Evolutionary conservation across 2,888 invertebrate species (phyloP).

Genomic region (Mystacides longicornis): DNA sequence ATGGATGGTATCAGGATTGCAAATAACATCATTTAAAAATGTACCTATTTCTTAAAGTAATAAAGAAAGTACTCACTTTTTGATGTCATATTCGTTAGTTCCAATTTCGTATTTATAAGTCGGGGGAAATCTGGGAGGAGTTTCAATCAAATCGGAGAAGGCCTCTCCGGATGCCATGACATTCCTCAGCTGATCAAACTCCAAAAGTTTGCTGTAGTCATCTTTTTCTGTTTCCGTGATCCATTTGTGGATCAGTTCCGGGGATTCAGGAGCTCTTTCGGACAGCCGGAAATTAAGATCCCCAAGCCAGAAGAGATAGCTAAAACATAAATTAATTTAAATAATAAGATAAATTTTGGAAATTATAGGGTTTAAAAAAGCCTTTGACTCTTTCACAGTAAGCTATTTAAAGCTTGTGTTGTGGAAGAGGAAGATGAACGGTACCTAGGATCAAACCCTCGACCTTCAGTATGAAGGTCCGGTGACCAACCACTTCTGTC

Average conservation of each 20-base stretch:
- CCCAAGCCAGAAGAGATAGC: constrained; percentile 88
- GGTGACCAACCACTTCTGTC: too few relatives aligned
- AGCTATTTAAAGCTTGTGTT: too few relatives aligned
- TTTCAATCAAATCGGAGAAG: constrained; percentile 75
- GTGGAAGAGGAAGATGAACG: too few relatives aligned
- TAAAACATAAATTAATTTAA: constrained; percentile 34
- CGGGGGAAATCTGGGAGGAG: constrained; percentile 70
- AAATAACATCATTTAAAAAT: too few relatives aligned
- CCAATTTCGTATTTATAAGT: constrained; percentile 80
- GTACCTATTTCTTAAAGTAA: neutral
- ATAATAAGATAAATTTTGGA: too few relatives aligned
- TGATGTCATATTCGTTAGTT: constrained; percentile 68
- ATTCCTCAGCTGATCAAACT: constrained; percentile 67
- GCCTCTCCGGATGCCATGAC: constrained; percentile 70
- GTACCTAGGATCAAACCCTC: too few relatives aligned
- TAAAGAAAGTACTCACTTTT: constrained; percentile 35
- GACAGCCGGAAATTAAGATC: constrained; percentile 81
- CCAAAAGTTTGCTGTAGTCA: constrained; percentile 56
- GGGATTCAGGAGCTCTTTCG: constrained; percentile 53
- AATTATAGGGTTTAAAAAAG: too few relatives aligned
- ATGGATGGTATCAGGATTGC: too few relatives aligned
- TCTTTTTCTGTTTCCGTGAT: constrained; percentile 59
- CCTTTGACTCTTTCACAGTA: too few relatives aligned
- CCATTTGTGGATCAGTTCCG: constrained; percentile 59
- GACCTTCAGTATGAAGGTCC: too few relatives aligned